phyloP scores from a whole-genome alignment of 2,113 vertebrate species.

The Gymnarchus niloticus region DNA sequence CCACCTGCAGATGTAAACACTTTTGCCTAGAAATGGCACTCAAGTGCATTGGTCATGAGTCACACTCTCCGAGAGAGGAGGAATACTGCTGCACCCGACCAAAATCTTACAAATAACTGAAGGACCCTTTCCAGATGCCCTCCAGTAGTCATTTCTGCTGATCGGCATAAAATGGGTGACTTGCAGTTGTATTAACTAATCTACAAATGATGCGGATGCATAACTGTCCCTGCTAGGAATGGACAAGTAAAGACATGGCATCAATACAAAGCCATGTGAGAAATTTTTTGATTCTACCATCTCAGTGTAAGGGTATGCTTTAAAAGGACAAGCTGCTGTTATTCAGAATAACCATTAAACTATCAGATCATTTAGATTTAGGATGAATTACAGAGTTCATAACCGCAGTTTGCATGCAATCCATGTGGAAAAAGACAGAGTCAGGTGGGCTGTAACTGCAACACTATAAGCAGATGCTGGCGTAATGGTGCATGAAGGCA shows the following conservation, averaged over 20 bases:
- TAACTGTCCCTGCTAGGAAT: background rate
- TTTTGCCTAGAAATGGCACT: background rate
- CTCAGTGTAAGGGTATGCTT: background rate
- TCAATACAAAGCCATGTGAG: background rate
- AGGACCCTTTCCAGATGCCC: background rate
- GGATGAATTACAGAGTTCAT: background rate
- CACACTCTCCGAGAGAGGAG: background rate
- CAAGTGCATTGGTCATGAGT: background rate
- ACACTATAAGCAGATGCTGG: background rate
- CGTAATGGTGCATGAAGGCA: background rate
- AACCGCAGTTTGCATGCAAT: background rate
- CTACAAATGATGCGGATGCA: background rate
- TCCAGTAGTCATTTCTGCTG: background rate
- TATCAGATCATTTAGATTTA: too few relatives aligned
- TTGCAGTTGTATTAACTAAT: background rate
- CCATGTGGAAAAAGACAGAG: background rate
- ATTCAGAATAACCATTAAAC: too few relatives aligned
- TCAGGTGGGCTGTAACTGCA: background rate
- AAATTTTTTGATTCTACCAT: background rate
- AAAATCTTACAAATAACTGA: background rate
- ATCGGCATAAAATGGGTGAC: background rate
- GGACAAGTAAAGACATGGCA: background rate
- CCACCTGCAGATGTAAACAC: background rate
- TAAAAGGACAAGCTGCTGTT: background rate
- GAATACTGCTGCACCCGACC: background rate